Base-by-base conservation (phyloP, 1,140 invertebrate genomes). In the Holcopasites calliopsidis region DNA sequence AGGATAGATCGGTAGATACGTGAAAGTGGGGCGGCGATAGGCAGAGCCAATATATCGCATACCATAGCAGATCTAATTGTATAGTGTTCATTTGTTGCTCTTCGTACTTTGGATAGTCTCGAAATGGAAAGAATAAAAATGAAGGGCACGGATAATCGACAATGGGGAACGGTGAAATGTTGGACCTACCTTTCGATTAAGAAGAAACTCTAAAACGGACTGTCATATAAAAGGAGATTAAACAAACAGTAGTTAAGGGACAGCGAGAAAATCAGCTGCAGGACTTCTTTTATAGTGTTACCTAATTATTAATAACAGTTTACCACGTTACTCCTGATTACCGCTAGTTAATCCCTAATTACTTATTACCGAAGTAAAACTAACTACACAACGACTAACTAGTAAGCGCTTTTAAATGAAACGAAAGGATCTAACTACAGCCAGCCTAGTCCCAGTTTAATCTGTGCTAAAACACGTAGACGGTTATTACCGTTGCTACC, bases 1-100 rank as follows among this genome's bases (percentile, higher is more conserved):
- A 73, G 61, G 49, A n/a, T 82, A 86, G 79, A 47, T 81, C 78
- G 68, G 68, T 82, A 83, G 75, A 81, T 87, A 84, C 64, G 61
- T 83, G 77, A 83, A 78, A 61, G 79, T 83, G 81, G 77, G 79
- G 68, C 69, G 76, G 77, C 79, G 82, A 78, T 83, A 75, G 44
- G 55, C 77, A 79, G n/a, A 78, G 57, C 50, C 62, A 58, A 62
- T 21, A 62, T 52, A 31, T 61, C 40, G 62, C 49, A 52, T 68
- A 54, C 57, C 33, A 65, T 66, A 62, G 42, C 61, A 49, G 49
- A 57, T 61, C 55, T 79, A 60, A 78, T 35, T 61, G 44, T 74
- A 52, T 60, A 77, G 62, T 38, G 40, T 77, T 65, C 61, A 26
- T 52, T 66, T 26, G 77, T 62, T 79, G 38, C 38, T 62, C 40